These are phyloP conservation scores for Malacoctenus gilli DNA, from an alignment of 2,797 vertebrate species.

Conservation along the genomic window DNA sequence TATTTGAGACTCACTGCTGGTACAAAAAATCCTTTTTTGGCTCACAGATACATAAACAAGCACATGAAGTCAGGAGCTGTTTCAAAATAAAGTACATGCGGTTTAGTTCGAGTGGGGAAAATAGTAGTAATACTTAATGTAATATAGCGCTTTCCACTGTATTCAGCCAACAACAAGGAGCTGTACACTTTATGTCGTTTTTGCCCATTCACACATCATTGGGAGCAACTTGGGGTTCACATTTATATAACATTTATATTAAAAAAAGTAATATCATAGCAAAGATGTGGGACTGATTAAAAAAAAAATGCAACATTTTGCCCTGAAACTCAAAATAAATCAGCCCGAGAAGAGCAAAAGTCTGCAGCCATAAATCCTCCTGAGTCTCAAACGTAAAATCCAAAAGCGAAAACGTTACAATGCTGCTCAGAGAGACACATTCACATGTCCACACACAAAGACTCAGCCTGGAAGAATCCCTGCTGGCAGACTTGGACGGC, in stretches of 20 bases:
- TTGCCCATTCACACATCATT: no score
- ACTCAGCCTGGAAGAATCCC: constrained; percentile 20
- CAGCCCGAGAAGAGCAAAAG: background rate
- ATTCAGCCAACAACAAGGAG: no score
- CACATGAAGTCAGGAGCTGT: constrained; percentile 25
- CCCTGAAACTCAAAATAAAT: background rate
- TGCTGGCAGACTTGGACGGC: constrained; percentile 46
- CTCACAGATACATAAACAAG: constrained; percentile 29
- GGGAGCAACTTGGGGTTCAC: no score
- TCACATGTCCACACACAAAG: constrained; percentile 7
- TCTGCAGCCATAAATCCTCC: background rate
- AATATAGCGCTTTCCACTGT: no score
- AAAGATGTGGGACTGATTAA: background rate
- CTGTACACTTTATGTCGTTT: no score
- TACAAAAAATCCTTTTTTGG: background rate
- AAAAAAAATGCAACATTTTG: no score
- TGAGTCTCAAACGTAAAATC: background rate
- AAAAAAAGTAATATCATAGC: background rate
- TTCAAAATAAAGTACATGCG: constrained; percentile 33
- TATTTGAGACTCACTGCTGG: background rate
- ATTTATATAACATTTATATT: background rate
- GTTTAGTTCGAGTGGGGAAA: constrained; percentile 26
- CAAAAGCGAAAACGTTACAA: background rate
- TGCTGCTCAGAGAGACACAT: background rate
- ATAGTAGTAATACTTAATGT: no score